Evolutionary conservation across 1,140 invertebrate genomes (phyloP).

Genomic region (Ctenoplectra terminalis): DNA sequence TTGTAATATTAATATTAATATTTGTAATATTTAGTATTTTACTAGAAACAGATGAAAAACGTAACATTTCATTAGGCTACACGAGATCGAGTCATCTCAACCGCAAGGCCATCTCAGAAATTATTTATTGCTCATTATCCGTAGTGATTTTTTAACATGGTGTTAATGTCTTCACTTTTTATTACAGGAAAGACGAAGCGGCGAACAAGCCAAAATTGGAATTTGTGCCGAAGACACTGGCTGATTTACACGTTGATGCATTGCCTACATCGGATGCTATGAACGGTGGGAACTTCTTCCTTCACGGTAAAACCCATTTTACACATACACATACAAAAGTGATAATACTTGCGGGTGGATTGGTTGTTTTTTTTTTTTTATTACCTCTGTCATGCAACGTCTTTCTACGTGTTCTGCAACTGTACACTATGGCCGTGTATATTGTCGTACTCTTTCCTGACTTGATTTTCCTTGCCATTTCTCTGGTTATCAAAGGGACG

Average conservation of each 20-base stretch:
- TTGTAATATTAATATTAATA: too few relatives aligned
- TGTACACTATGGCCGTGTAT: slow-evolving; percentile 23
- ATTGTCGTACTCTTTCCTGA: slow-evolving; percentile 38
- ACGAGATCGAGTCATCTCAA: too few relatives aligned
- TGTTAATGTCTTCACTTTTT: neutral
- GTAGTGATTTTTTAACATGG: neutral
- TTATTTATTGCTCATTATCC: neutral
- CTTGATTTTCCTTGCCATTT: neutral
- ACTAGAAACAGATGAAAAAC: too few relatives aligned
- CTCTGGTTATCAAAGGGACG: neutral
- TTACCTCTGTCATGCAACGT: slow-evolving; percentile 65
- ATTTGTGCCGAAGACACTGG: slow-evolving; percentile 96
- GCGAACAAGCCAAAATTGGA: slow-evolving; percentile 93
- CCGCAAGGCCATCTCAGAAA: too few relatives aligned
- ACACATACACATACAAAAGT: slow-evolving; percentile 65
- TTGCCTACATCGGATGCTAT: slow-evolving; percentile 75
- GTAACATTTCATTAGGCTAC: too few relatives aligned
- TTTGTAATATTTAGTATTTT: too few relatives aligned
- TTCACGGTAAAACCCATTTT: slow-evolving; percentile 79
- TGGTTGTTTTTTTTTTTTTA: slow-evolving; percentile 76
- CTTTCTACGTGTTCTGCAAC: slow-evolving; percentile 58
- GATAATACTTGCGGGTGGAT: slow-evolving; percentile 65
- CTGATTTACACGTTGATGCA: slow-evolving; percentile 93
- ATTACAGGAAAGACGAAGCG: slow-evolving; percentile 93
- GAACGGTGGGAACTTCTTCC: slow-evolving; percentile 84